Evolutionary conservation across 2,113 vertebrate species (phyloP).

Genomic region (Bucco capensis): DNA sequence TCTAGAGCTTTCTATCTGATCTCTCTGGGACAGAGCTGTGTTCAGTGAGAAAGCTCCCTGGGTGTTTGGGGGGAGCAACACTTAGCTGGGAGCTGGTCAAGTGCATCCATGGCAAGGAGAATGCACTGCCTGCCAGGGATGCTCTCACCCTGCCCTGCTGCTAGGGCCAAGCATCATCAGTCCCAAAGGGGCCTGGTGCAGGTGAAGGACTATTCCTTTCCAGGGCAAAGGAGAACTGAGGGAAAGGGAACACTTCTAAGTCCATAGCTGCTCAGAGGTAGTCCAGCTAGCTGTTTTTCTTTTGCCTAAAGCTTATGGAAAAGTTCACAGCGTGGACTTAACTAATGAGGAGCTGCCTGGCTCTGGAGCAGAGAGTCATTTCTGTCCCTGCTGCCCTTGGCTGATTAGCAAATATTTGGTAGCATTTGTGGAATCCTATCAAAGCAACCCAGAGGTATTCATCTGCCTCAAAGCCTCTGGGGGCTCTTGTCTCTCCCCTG

Average conservation of each 20-base stretch:
- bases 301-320: slow-evolving; percentile 13
- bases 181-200: not conserved
- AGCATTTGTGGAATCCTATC: slow-evolving; percentile 28
- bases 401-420: slow-evolving; percentile 54
- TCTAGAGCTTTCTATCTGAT: not conserved
- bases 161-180: not conserved
- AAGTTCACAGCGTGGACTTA: slow-evolving; percentile 41
- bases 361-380: not conserved
- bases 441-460: slow-evolving; percentile 41
- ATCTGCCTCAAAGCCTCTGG: slow-evolving; percentile 8
- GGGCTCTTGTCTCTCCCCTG: not conserved
- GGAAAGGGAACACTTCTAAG: not conserved
- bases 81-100: not conserved
- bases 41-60: not conserved
- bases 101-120: not conserved
- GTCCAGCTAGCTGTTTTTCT: not conserved
- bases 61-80: fast-evolving
- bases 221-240: not conserved
- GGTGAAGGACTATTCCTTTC: not conserved
- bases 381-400: slow-evolving; percentile 41
- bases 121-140: fast-evolving
- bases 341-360: slow-evolving; percentile 50
- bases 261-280: not conserved
- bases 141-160: not conserved
- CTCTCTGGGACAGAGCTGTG: not conserved